Percentiles rank a stretch among this genome's conserved stretches.
Evolutionary conservation across 2,113 vertebrate species (phyloP).

Genomic region (Pyxicephalus adspersus): DNA sequence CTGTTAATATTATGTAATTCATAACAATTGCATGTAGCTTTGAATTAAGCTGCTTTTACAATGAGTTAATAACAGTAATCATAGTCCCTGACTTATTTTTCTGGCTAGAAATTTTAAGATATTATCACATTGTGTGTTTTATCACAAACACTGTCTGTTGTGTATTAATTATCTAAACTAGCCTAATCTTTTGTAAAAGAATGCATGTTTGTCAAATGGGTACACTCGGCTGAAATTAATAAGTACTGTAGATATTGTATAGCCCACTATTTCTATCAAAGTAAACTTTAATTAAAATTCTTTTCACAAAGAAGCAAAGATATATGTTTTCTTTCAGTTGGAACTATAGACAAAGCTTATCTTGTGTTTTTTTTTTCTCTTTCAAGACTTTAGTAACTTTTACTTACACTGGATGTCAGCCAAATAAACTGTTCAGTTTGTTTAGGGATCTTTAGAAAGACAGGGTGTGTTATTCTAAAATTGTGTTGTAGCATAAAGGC

Average conservation of each 20-base stretch:
- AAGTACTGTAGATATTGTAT: slow-evolving; percentile 24
- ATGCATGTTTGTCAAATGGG: slow-evolving; percentile 37
- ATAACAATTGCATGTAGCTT: slow-evolving; percentile 23
- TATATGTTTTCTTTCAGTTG: slow-evolving; percentile 41
- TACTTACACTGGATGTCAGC: slow-evolving; percentile 32
- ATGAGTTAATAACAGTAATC: slow-evolving; percentile 40
- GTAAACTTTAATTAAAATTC: slow-evolving; percentile 30
- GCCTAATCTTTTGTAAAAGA: slow-evolving; percentile 26
- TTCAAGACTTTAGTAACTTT: slow-evolving; percentile 2
- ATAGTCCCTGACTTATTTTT: slow-evolving; percentile 33
- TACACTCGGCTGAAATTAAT: slow-evolving; percentile 21
- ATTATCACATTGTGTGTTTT: slow-evolving; percentile 45
- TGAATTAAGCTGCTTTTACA: slow-evolving; percentile 37
- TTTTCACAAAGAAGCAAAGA: slow-evolving; percentile 19
- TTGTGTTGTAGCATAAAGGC: too few species aligned
- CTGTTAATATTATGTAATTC: slow-evolving; percentile 16
- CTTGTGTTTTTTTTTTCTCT: slow-evolving; percentile 14
- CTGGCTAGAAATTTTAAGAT: slow-evolving; percentile 23
- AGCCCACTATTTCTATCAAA: slow-evolving; percentile 22
- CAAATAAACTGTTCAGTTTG: slow-evolving; percentile 19
- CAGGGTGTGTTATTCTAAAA: slow-evolving; percentile 1
- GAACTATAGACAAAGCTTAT: slow-evolving; percentile 28
- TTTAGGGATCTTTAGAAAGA: slow-evolving; percentile 2
- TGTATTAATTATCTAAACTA: slow-evolving; percentile 45
- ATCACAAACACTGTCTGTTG: slow-evolving; percentile 23